A percentile compares a stretch with the other conserved stretches of the same genome.
Conservation (phyloP, 2,113 vertebrate species). For the Brachypteracias leptosomus region DNA sequence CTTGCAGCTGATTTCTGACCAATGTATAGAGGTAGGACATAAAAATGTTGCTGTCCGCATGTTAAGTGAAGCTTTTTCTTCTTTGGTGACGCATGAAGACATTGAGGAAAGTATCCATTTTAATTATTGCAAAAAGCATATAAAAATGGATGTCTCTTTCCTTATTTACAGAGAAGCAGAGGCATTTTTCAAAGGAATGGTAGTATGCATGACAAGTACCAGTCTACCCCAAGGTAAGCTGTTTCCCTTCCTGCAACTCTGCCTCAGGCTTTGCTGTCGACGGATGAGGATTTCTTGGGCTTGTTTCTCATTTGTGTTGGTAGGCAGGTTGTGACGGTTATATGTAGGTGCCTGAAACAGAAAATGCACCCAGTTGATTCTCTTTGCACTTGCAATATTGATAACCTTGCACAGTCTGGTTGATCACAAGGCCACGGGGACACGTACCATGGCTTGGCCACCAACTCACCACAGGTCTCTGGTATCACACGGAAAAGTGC, state of each 20-base stretch:
- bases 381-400: background rate
- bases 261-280: slow-evolving; percentile 68
- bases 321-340: slow-evolving; percentile 72
- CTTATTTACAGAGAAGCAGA: background rate
- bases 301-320: slow-evolving; percentile 65
- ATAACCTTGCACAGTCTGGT: background rate
- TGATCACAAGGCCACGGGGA: background rate
- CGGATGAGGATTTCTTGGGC: slow-evolving; percentile 79
- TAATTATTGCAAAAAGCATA: background rate
- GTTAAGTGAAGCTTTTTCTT: background rate
- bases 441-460: fast-evolving
- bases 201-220: slow-evolving; percentile 46
- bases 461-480: fast-evolving
- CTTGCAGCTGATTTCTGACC: background rate
- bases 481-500: background rate
- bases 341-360: slow-evolving; percentile 75
- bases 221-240: slow-evolving; percentile 72
- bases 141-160: background rate
- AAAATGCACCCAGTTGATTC: background rate
- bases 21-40: background rate
- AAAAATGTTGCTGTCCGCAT: background rate
- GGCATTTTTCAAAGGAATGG: background rate
- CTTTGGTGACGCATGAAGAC: background rate
- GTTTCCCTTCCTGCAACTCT: slow-evolving; percentile 70
- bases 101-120: background rate